Evolutionary conservation across 2,888 invertebrate species (phyloP).

Genomic region (Pollenia labialis): DNA sequence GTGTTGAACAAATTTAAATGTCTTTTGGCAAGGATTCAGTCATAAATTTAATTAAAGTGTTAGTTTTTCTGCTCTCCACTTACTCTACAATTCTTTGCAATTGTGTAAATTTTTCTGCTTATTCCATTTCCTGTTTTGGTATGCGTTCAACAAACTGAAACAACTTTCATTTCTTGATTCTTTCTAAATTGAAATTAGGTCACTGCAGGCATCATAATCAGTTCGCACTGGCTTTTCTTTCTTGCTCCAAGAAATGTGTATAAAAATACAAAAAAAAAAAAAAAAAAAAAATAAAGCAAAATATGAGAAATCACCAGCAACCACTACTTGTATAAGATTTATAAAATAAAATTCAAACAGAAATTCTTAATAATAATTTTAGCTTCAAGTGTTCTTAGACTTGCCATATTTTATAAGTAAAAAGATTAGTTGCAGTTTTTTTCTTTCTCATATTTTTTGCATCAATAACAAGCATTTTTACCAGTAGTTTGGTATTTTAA

Average conservation of each 20-base stretch:
- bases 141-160: constrained; percentile 55
- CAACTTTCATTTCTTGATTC: constrained; percentile 56
- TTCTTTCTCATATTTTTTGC: neutral
- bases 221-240: constrained; percentile 37
- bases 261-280: neutral
- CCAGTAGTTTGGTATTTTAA: constrained; percentile 17
- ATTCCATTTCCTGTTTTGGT: constrained; percentile 48
- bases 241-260: constrained; percentile 26
- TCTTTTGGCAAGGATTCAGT: constrained; percentile 53
- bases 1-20: constrained; percentile 56
- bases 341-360: constrained; percentile 18
- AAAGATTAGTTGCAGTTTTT: constrained; percentile 14
- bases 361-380: constrained; percentile 62
- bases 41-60: constrained; percentile 60
- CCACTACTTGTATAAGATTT: constrained; percentile 35
- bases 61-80: neutral
- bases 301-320: constrained; percentile 44
- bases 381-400: constrained; percentile 49
- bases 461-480: constrained; percentile 26
- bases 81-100: constrained; percentile 1
- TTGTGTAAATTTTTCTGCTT: neutral
- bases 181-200: constrained; percentile 63
- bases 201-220: constrained; percentile 71
- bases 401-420: constrained; percentile 40
- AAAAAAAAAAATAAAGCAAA: neutral